Evolutionary conservation across 2,888 invertebrate species (phyloP), one percentile per base, ranked within the genome.

Genomic region (Tuta absoluta): DNA sequence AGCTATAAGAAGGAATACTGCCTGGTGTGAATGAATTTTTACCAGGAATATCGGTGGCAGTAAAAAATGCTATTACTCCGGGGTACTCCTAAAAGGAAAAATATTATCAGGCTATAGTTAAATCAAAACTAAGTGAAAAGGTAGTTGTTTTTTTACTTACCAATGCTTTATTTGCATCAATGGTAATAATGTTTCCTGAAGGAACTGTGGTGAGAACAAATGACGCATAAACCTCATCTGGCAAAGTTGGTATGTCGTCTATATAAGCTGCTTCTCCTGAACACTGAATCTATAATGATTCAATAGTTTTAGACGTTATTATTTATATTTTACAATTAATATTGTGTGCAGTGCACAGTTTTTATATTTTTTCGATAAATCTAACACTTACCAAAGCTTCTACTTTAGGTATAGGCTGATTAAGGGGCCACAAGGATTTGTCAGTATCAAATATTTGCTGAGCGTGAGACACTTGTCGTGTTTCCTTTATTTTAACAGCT

Each of bases 211-310:
- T 81, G 0, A 93, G 75, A 0, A 95, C 94, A 66, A 95, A 94
- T 0, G 93, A 93, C 23, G 93, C 95, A 77, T 91, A 93, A 1
- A 95, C 92, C 81, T 96, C 94, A 71, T 93, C 91, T 0, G 91
- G 89, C 0, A 86, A 74, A 0, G 86, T 78, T 0, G 93, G 93
- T 33, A 93, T 78, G 73, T 96, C 96, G 71, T 94, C 93, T 0
- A 93, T 85, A 75, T 94, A 96, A 68, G 92, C 85, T 0, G 94
- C 95, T 79, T 95, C 95, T 0, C 96, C 96, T 61, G 94, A 91
- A 68, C 93, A 93, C 81, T 95, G 95, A 63, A 91, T 84, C 71
- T 12, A 17, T 51, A 21, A 86, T 67, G 7, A 80, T 93, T 77
- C 95, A 95, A n/a, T n/a, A n/a, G n/a, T n/a, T n/a, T n/a, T n/a